These are phyloP conservation scores for Aelia acuminata DNA, from an alignment of 2,888 invertebrate genomes.

Conservation along the genomic window DNA sequence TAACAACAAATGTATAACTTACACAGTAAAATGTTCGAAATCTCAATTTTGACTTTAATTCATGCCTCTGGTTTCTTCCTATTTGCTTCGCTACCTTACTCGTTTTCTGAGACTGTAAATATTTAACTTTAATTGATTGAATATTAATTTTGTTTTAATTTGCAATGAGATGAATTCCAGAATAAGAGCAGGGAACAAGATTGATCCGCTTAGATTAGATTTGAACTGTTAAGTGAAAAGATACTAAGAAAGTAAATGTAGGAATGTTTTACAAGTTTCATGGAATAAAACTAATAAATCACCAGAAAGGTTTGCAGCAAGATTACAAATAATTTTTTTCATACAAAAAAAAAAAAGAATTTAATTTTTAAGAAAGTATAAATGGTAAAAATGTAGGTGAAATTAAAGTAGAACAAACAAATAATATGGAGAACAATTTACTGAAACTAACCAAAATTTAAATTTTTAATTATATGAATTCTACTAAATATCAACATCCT, in stretches of 20 bases:
- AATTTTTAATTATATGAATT: background rate
- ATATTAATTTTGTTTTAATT: background rate
- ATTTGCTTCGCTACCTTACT: constrained; percentile 31
- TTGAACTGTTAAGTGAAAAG: background rate
- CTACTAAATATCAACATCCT: background rate
- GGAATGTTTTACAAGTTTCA: background rate
- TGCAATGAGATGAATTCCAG: background rate
- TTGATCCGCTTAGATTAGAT: too few species aligned
- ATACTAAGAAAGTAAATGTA: background rate
- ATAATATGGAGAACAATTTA: background rate
- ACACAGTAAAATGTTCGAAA: constrained; percentile 32
- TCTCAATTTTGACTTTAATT: constrained; percentile 33
- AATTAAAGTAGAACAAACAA: background rate
- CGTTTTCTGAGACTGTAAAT: constrained; percentile 42
- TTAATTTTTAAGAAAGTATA: too few species aligned
- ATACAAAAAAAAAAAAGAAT: too few species aligned
- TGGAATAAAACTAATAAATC: background rate
- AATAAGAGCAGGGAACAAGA: too few species aligned
- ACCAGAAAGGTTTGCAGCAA: background rate
- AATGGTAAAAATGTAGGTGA: background rate
- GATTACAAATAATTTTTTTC: too few species aligned
- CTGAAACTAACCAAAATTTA: background rate
- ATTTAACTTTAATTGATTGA: constrained; percentile 16
- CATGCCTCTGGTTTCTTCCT: constrained; percentile 37
- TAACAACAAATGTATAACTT: background rate